Percentiles rank a stretch among this genome's conserved stretches.
phyloP scores from a whole-genome alignment of 2,888 invertebrate species.

The Sipha maydis region DNA sequence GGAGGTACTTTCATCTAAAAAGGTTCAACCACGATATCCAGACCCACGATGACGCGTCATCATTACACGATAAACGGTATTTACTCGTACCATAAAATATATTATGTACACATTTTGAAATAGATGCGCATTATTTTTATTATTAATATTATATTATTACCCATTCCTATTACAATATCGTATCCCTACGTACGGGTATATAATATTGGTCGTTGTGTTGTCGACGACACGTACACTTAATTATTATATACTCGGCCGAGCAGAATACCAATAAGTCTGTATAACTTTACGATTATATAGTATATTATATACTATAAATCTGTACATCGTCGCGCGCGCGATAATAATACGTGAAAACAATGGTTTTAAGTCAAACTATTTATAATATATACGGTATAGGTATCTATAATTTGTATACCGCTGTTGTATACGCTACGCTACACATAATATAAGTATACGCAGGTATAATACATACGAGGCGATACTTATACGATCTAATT shows the following conservation, averaged over 20 bases:
- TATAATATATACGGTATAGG: not conserved
- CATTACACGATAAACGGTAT: not conserved
- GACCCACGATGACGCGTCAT: not conserved
- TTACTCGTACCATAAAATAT: not conserved
- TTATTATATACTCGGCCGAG: not conserved
- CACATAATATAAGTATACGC: not conserved
- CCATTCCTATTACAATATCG: not conserved
- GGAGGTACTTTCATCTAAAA: not conserved
- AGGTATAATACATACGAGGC: not conserved
- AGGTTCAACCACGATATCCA: too few relatives aligned
- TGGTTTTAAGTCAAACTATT: not conserved
- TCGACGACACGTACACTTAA: not conserved
- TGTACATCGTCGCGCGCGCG: not conserved
- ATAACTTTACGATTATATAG: not conserved
- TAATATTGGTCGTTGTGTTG: not conserved
- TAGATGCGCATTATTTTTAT: too few relatives aligned
- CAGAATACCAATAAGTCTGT: constrained; percentile 26
- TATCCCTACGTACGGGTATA: not conserved
- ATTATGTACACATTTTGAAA: not conserved
- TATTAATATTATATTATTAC: not conserved
- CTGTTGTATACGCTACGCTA: not conserved
- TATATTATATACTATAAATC: not conserved
- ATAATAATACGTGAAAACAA: not conserved
- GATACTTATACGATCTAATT: not conserved
- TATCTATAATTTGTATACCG: not conserved